A percentile compares a stretch with the other conserved stretches of the same genome.
phyloP scores from a whole-genome alignment of 2,888 invertebrate genomes.

The Xestia xanthographa region DNA sequence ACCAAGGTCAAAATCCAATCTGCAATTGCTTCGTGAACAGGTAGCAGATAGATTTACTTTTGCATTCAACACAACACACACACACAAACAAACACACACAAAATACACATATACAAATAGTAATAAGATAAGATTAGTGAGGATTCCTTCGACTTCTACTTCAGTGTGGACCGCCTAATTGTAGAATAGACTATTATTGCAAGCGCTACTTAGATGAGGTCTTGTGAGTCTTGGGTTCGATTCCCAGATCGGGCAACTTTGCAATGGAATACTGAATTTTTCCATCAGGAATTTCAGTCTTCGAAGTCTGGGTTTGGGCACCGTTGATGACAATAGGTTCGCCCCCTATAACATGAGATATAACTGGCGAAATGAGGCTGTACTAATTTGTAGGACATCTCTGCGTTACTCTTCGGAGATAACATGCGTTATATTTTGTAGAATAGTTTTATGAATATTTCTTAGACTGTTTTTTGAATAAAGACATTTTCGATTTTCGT shows the following conservation, averaged over 20 bases:
- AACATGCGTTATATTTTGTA: too few species aligned
- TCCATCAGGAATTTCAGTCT: not conserved
- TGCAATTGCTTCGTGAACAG: not conserved
- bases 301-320: not conserved
- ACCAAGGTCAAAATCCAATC: not conserved
- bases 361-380: too few species aligned
- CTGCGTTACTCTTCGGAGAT: too few species aligned
- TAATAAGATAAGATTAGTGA: not conserved
- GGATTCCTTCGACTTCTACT: not conserved
- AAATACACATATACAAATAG: too few species aligned
- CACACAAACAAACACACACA: too few species aligned
- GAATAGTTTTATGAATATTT: too few species aligned
- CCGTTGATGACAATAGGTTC: not conserved
- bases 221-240: not conserved
- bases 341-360: not conserved
- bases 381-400: too few species aligned
- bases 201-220: not conserved
- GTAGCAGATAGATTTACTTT: not conserved
- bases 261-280: not conserved
- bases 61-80: not conserved
- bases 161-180: not conserved
- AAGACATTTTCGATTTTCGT: too few species aligned
- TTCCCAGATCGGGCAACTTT: not conserved
- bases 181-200: not conserved
- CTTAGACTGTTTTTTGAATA: too few species aligned